Conservation (phyloP, 2,113 vertebrate genomes). For the Lonchura striata region DNA sequence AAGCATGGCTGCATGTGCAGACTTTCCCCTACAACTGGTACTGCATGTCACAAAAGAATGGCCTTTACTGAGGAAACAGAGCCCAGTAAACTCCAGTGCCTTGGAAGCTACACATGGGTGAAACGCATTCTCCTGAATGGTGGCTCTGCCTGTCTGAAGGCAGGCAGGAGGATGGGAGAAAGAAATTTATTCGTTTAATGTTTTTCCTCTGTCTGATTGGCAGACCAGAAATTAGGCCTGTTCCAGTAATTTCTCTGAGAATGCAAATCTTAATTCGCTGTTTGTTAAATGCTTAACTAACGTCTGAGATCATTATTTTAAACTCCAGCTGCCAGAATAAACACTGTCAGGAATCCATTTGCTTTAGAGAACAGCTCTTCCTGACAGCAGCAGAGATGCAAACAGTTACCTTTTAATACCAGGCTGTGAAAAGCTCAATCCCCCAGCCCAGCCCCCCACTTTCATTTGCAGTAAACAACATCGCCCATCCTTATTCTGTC, state of each 20-base stretch:
- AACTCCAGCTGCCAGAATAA: slow-evolving; percentile 23
- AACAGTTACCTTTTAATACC: slow-evolving; percentile 61
- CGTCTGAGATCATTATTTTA: slow-evolving; percentile 54
- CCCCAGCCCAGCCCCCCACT: neutral
- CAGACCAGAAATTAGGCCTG: slow-evolving; percentile 18
- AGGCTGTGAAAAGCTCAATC: slow-evolving; percentile 54
- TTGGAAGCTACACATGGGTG: neutral
- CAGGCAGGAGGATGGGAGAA: neutral
- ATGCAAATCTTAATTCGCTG: slow-evolving; percentile 54
- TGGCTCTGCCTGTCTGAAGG: neutral
- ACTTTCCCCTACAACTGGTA: neutral
- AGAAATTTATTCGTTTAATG: neutral
- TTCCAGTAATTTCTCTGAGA: slow-evolving; percentile 44
- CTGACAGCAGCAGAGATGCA: slow-evolving; percentile 43
- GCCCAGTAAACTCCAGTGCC: neutral
- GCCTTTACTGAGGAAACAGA: neutral
- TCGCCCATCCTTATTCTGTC: slow-evolving; percentile 13
- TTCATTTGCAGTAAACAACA: slow-evolving; percentile 56
- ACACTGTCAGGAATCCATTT: slow-evolving; percentile 65
- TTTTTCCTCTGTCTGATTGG: slow-evolving; percentile 19
- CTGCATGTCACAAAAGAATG: neutral
- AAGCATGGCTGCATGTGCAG: neutral
- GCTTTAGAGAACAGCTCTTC: slow-evolving; percentile 59
- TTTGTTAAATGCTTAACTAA: slow-evolving; percentile 50
- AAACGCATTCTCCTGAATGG: neutral